Evolutionary conservation across 2,888 invertebrate genomes (phyloP), one percentile per base, ranked within the genome.

Genomic region (Folsomia manolachei): DNA sequence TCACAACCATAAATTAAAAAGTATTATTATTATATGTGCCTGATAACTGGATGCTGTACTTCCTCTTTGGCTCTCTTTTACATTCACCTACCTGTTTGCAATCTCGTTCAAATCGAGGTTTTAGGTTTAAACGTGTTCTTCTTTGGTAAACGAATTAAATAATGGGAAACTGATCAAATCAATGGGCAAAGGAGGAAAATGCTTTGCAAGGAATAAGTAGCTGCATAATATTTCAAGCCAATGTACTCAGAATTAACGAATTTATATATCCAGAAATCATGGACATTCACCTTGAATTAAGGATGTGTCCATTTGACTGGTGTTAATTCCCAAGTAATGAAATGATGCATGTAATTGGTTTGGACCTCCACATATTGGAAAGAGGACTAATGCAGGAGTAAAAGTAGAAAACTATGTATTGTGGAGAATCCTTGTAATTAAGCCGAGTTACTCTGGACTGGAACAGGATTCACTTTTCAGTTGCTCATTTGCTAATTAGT

Each of bases 401-500:
- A 9, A 39, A 39, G 39, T 39, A 39, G 39, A 14, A 39, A 39
- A 39, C 7, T 14, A 39, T 39, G 39, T 39, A 39, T 4, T 39
- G 39, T 39, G 39, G 39, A 9, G 14, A 39, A 39, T 39, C 39
- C 39, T 4, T 14, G 39, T 39, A 14, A 39, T 39, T 14, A 39
- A 14, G 4, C 39, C 4, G 39, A 39, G 39, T 39, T 4, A 39
- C 4, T 39, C 14, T 39, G 39, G n/a, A n/a, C n/a, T n/a, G n/a
- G n/a, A n/a, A n/a, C n/a, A n/a, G 39, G 39, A 39, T 14, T 39
- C 39, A 39, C n/a, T n/a, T 39, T 39, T 39, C 7, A 39, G 39
- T 39, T 39, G 39, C 62, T 62, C 62, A 23, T 62, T 62, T 62
- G 7, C 62, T 62, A 62, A 62, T 62, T 62, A 62, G 62, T 62